Base-by-base conservation (phyloP, 2,797 vertebrate genomes). In the Syngnathus rostellatus region DNA sequence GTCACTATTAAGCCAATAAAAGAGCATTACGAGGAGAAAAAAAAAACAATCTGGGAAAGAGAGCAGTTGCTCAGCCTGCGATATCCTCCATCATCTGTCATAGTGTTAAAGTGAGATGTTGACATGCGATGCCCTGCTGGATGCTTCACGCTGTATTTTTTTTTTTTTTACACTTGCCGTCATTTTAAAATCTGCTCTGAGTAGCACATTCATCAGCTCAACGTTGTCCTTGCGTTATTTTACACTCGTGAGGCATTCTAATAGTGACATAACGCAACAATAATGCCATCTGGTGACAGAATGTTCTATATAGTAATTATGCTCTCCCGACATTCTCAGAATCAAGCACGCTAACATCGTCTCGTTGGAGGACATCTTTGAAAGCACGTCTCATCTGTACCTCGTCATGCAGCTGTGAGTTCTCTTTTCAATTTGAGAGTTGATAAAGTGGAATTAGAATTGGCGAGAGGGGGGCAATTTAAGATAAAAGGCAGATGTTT, bases 361-460 rank as follows among this genome's bases (percentile, higher is more conserved):
- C 73, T 92, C 94, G 1, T 87, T 99, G 91, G 95, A 98, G 80
- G 96, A 99, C 83, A 98, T 98, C 86, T 99, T 97, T 5, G 97
- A 99, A 87, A 98, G 93, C 55, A 83, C 92, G 69, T 94, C 94
- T 63, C 97, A 98, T 78, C 92, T 99, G 67, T 99, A 99, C 85
- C 94, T 99, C 68, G 93, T 98, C 86, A 99, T 98, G 97, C 95
- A 99, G 85, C 91, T 98, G 97, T 99, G 83, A 96, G 97, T 93
- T 61, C 3, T 31, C 12, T 16, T 63, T 62, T 69, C 14, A 2
- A 60, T 43, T 54, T 51, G 46, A 60, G 17, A 66, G n/a, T 3
- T 62, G 40, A 8, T 38, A 7, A 38, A 37, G 25, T 58, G 55
- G 55, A 38, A 6, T 31, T 58, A n/a, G 11, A 58, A 31, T 14